A percentile compares a stretch with the other conserved stretches of the same genome.
These are phyloP conservation scores for Artibeus jamaicensis DNA, from an alignment of 2,797 vertebrate genomes.

Conservation along the genomic window DNA sequence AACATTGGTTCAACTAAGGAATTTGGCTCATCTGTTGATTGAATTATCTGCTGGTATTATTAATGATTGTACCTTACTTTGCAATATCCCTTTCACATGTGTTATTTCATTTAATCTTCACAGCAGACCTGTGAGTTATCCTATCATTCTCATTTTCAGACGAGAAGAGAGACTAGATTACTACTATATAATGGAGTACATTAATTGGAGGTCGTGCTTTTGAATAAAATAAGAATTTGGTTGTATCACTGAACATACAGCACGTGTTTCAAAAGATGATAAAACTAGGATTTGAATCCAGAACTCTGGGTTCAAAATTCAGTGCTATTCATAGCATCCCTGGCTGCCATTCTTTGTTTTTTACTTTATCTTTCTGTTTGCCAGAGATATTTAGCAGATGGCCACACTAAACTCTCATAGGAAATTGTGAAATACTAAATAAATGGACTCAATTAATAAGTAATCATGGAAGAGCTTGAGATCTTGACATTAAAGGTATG, in stretches of 20 bases:
- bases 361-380: not conserved
- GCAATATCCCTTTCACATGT: not conserved
- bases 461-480: not conserved
- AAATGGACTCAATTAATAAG: not conserved
- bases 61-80: not conserved
- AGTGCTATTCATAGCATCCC: not conserved
- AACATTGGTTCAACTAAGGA: not conserved
- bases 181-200: not conserved
- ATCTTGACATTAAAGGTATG: not conserved
- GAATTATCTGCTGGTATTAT: not conserved
- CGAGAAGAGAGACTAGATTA: not conserved
- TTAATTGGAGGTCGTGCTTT: not conserved
- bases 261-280: not conserved
- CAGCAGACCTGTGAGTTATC: not conserved
- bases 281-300: not conserved
- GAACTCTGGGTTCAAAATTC: not conserved
- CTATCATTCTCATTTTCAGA: not conserved
- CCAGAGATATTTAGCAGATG: not conserved
- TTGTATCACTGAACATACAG: not conserved
- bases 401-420: not conserved
- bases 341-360: not conserved
- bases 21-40: not conserved
- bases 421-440: constrained; percentile 31
- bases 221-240: not conserved
- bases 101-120: constrained; percentile 5